phyloP scores from a whole-genome alignment of 64 coral and sea anemone species.

The Hydrozoanthus tunicans region DNA sequence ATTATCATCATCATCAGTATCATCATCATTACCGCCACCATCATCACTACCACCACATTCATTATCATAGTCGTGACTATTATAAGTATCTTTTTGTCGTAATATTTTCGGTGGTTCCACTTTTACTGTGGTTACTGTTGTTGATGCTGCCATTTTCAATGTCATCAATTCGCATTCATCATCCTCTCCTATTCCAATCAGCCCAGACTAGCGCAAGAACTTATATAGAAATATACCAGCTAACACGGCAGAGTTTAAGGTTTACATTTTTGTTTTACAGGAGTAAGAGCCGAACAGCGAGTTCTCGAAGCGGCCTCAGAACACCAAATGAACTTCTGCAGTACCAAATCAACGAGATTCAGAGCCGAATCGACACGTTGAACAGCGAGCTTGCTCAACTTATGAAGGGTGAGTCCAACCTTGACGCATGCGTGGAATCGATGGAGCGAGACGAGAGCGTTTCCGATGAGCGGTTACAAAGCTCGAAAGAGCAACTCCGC shows the following conservation, averaged over 20 bases:
- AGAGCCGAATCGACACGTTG: conserved; percentile 65
- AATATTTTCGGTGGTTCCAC: too few species aligned
- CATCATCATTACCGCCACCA: not conserved
- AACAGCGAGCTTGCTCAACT: conserved; percentile 80
- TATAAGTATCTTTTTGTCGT: not conserved
- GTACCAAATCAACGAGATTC: conserved; percentile 73
- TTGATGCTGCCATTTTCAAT: too few species aligned
- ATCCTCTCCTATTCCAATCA: too few species aligned
- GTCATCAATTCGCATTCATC: too few species aligned
- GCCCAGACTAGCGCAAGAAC: too few species aligned
- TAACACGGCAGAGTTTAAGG: too few species aligned
- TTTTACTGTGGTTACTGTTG: too few species aligned
- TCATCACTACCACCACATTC: not conserved
- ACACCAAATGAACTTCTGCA: conserved; percentile 86
- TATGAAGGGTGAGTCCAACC: conserved; percentile 76
- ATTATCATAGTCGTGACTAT: not conserved
- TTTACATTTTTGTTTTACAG: not conserved
- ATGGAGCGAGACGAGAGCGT: conserved; percentile 71
- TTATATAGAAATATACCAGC: too few species aligned
- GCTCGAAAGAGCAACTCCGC: conserved; percentile 65
- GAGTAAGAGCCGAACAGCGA: not conserved
- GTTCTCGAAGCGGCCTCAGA: conserved; percentile 6
- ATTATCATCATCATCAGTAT: not conserved
- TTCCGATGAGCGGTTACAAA: conserved; percentile 59
- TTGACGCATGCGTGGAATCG: conserved; percentile 60